phyloP scores from a whole-genome alignment of 1,140 invertebrate genomes.

The Microplitis demolitor region DNA sequence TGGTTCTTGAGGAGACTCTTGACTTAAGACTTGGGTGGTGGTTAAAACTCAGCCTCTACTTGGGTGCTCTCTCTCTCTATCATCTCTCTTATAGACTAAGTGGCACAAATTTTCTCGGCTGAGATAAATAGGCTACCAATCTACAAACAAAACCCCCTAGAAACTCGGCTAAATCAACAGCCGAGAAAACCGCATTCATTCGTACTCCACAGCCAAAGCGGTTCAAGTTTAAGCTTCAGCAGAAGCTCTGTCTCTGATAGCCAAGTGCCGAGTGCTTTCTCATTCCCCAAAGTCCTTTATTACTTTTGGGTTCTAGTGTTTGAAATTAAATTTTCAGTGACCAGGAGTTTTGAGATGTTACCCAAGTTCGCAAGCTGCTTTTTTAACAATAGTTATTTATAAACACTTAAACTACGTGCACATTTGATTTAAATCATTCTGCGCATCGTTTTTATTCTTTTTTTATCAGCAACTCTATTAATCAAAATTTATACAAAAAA shows the following conservation, averaged over 20 bases:
- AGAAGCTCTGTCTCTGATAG: too few relatives aligned
- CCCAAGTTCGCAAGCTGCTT: too few relatives aligned
- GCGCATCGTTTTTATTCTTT: too few relatives aligned
- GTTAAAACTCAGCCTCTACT: background rate
- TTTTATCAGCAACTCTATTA: too few relatives aligned
- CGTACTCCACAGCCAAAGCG: background rate
- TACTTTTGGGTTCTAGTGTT: background rate
- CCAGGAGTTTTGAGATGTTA: background rate
- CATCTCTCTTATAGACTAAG: constrained; percentile 28
- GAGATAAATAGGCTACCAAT: constrained; percentile 36
- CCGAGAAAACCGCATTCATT: constrained; percentile 21
- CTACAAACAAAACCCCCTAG: constrained; percentile 31
- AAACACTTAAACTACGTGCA: background rate
- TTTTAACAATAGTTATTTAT: too few relatives aligned
- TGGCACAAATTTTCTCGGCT: constrained; percentile 32
- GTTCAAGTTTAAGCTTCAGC: too few relatives aligned
- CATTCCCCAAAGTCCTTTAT: background rate
- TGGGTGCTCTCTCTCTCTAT: background rate
- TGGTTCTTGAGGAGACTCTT: background rate
- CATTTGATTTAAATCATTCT: too few relatives aligned
- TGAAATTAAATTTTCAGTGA: background rate
- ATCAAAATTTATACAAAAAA: too few relatives aligned
- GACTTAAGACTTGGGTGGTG: background rate
- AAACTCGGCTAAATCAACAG: constrained; percentile 35
- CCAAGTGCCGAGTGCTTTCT: too few relatives aligned